Evolutionary conservation across 2,797 vertebrate species (phyloP).

Genomic region (Esox masquinongy): DNA sequence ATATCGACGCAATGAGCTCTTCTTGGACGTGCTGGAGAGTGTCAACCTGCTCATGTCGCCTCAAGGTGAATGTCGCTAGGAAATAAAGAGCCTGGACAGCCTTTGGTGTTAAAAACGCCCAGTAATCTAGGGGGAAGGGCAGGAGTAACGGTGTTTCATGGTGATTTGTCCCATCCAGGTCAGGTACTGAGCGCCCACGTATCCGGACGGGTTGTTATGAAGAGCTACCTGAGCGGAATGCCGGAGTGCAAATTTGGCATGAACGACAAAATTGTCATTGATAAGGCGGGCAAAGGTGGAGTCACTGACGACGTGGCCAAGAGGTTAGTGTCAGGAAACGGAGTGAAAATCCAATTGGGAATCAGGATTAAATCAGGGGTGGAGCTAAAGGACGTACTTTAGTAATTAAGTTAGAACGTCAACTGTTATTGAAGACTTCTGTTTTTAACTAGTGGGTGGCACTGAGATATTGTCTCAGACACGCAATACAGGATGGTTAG

Average conservation of each 20-base stretch:
- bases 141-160: neutral
- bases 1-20: conserved; percentile 96
- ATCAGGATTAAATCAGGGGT: too few species aligned
- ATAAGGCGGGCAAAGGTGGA: conserved; percentile 97
- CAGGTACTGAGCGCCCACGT: conserved; percentile 98
- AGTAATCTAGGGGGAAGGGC: neutral
- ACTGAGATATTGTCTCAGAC: too few species aligned
- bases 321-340: conserved; percentile 73
- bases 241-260: conserved; percentile 99
- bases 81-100: neutral
- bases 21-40: conserved; percentile 96
- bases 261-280: conserved; percentile 99
- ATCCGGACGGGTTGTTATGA: conserved; percentile 98
- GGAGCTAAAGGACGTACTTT: too few species aligned
- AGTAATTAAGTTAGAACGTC: too few species aligned
- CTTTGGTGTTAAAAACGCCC: neutral
- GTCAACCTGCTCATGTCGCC: conserved; percentile 99
- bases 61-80: conserved; percentile 78
- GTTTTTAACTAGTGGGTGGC: too few species aligned
- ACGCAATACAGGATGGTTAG: too few species aligned
- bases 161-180: conserved; percentile 68
- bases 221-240: conserved; percentile 99
- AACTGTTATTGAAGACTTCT: too few species aligned
- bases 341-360: neutral
- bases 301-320: conserved; percentile 92